phyloP scores from a whole-genome alignment of 2,797 vertebrate species.

The Cirrhinus mrigala region DNA sequence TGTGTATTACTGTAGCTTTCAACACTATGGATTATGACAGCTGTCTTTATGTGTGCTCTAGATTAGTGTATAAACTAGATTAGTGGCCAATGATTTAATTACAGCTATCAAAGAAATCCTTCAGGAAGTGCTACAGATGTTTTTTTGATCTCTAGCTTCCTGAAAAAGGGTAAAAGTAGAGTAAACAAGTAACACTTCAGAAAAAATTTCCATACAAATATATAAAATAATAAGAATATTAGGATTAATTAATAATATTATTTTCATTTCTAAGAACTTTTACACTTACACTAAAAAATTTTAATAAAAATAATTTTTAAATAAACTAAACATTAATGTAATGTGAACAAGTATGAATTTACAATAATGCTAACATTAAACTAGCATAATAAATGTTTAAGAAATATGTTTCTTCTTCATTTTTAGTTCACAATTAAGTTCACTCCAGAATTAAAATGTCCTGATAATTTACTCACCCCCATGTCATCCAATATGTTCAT shows the following conservation, averaged over 20 bases:
- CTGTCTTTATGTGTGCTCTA: conserved; percentile 17
- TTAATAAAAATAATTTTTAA: not conserved
- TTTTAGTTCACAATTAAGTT: not conserved
- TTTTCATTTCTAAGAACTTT: not conserved
- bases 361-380: not conserved
- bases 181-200: not conserved
- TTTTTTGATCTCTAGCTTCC: not conserved
- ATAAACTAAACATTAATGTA: not conserved
- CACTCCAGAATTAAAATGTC: no score
- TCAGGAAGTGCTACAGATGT: not conserved
- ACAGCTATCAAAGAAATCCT: conserved; percentile 14
- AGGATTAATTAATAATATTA: not conserved
- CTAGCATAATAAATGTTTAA: not conserved
- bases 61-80: conserved; percentile 44
- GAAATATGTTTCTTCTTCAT: not conserved
- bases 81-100: conserved; percentile 37
- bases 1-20: conserved; percentile 12
- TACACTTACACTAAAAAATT: not conserved
- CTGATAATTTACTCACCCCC: no score
- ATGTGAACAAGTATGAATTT: not conserved
- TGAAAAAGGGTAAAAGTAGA: not conserved
- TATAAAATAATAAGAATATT: not conserved
- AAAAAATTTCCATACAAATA: not conserved
- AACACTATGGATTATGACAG: conserved; percentile 26
- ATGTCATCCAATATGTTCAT: no score